Conservation (phyloP, 2,113 vertebrate genomes). For the Rattus norvegicus region GRCr8 NC_086037.1:30662001-30662500, state of each 20-base stretch:
- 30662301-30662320: neutral
- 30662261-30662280: fast-evolving
- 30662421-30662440: neutral
- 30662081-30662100: neutral
- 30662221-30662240: fast-evolving
- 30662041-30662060: neutral
- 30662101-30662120: neutral
- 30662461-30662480: neutral
- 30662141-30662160: neutral
- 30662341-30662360: neutral
- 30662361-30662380: neutral
- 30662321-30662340: neutral
- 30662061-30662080: neutral
- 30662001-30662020: neutral
- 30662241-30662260: fast-evolving
- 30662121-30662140: neutral
- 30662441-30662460: neutral
- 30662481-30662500: neutral
- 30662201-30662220: neutral
- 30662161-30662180: neutral
- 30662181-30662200: neutral
- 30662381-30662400: neutral
- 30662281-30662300: fast-evolving
- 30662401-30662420: neutral
- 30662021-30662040: neutral